These are phyloP conservation scores for Syritta pipiens DNA, from an alignment of 2,888 invertebrate species.

Conservation along the genomic window DNA sequence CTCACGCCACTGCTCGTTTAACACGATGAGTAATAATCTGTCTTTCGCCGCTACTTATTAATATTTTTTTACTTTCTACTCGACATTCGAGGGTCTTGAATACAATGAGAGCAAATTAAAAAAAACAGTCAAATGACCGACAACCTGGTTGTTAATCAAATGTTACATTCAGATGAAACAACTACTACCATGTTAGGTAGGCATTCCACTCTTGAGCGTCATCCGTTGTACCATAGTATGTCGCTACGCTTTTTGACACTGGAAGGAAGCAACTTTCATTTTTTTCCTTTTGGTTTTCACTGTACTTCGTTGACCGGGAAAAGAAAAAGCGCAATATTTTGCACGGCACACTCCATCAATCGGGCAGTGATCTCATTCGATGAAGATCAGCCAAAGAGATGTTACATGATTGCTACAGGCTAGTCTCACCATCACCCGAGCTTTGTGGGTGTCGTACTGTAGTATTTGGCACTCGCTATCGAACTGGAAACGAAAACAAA, in stretches of 20 bases:
- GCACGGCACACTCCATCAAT: slow-evolving; percentile 13
- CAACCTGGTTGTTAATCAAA: slow-evolving; percentile 19
- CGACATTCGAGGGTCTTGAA: not conserved
- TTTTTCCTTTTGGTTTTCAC: not conserved
- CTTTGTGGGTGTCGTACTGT: slow-evolving; percentile 31
- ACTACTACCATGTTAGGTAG: no score
- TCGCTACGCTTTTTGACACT: slow-evolving; percentile 20
- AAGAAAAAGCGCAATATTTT: not conserved
- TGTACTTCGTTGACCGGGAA: not conserved
- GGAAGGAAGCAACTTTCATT: slow-evolving; percentile 20
- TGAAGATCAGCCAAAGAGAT: slow-evolving; percentile 26
- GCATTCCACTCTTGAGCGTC: slow-evolving; percentile 3
- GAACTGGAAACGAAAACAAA: not conserved
- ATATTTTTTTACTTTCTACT: slow-evolving; percentile 19
- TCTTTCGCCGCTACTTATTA: slow-evolving; percentile 3
- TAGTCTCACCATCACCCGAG: no score
- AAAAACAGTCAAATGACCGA: slow-evolving; percentile 6
- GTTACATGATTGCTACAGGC: slow-evolving; percentile 29
- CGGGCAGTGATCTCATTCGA: slow-evolving; percentile 34
- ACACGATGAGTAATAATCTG: slow-evolving; percentile 11
- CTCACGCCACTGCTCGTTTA: not conserved
- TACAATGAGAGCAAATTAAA: not conserved
- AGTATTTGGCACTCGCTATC: slow-evolving; percentile 18
- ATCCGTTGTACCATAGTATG: not conserved
- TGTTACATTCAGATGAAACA: slow-evolving; percentile 15